Conservation (phyloP, 2,113 vertebrate species). For the Muscicapa adusta region DNA sequence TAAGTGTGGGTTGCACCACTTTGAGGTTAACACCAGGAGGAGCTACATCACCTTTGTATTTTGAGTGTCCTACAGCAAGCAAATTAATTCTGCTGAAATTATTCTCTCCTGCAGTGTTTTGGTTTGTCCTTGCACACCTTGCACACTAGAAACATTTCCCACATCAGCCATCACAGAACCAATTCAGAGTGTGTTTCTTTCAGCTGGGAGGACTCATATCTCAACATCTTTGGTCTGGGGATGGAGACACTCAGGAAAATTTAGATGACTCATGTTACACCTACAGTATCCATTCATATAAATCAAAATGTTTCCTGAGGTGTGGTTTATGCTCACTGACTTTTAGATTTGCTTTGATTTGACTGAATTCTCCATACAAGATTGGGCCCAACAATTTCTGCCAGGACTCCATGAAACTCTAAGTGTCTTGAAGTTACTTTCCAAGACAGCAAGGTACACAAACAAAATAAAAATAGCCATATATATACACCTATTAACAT, state of each 20-base stretch:
- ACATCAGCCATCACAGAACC: not conserved
- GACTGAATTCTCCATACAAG: not conserved
- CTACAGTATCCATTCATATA: not conserved
- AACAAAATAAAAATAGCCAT: not conserved
- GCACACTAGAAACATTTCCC: not conserved
- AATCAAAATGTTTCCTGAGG: not conserved
- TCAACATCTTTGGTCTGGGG: not conserved
- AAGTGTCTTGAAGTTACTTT: not conserved
- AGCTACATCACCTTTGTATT: not conserved
- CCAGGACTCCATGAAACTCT: not conserved
- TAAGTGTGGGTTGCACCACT: not conserved
- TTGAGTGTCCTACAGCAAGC: not conserved
- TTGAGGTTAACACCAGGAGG: constrained; percentile 32
- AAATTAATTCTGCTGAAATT: not conserved
- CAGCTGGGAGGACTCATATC: not conserved
- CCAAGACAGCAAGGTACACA: not conserved
- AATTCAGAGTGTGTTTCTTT: not conserved
- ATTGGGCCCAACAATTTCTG: not conserved
- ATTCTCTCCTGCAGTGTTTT: not conserved
- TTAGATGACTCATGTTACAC: not conserved
- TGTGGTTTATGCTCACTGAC: not conserved
- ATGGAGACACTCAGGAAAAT: not conserved
- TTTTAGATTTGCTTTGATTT: not conserved
- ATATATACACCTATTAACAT: not conserved
- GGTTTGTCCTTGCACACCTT: not conserved